Percentiles rank a stretch among this genome's conserved stretches.
Evolutionary conservation across 2,797 vertebrate genomes (phyloP).

Genomic region (Etheostoma perlongum): DNA sequence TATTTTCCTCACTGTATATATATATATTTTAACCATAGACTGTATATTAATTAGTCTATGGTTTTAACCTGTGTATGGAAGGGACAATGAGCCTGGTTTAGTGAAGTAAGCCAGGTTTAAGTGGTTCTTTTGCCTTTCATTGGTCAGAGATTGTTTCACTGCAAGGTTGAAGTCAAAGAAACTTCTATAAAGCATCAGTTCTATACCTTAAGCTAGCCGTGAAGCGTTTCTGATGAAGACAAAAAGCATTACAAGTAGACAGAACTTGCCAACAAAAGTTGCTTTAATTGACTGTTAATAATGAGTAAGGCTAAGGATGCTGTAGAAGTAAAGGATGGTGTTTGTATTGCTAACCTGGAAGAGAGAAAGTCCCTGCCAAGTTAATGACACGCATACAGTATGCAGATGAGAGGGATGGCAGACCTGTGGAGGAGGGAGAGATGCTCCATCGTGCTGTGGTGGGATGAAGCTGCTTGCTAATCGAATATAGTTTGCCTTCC

Average conservation of each 20-base stretch:
- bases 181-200: too few relatives aligned
- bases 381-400: conserved; percentile 6
- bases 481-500: conserved; percentile 6
- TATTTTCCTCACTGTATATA: too few relatives aligned
- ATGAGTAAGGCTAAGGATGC: conserved; percentile 75
- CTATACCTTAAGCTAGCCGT: too few relatives aligned
- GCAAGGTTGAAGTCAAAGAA: too few relatives aligned
- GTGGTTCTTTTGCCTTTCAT: too few relatives aligned
- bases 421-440: conserved; percentile 22
- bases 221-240: not conserved
- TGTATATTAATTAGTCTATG: too few relatives aligned
- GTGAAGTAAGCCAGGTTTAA: too few relatives aligned
- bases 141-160: too few relatives aligned
- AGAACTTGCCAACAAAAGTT: conserved; percentile 64
- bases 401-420: conserved; percentile 17
- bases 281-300: conserved; percentile 84
- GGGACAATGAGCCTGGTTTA: too few relatives aligned
- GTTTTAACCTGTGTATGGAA: too few relatives aligned
- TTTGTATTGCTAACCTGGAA: conserved; percentile 43
- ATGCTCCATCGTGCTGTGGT: not conserved
- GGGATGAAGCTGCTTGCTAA: conserved; percentile 21
- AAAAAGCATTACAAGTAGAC: conserved; percentile 30
- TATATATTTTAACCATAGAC: too few relatives aligned
- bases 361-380: conserved; percentile 40
- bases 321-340: conserved; percentile 51